These are phyloP conservation scores for Ferdinandea cuprea DNA, from an alignment of 2,888 invertebrate species.

Conservation along the genomic window DNA sequence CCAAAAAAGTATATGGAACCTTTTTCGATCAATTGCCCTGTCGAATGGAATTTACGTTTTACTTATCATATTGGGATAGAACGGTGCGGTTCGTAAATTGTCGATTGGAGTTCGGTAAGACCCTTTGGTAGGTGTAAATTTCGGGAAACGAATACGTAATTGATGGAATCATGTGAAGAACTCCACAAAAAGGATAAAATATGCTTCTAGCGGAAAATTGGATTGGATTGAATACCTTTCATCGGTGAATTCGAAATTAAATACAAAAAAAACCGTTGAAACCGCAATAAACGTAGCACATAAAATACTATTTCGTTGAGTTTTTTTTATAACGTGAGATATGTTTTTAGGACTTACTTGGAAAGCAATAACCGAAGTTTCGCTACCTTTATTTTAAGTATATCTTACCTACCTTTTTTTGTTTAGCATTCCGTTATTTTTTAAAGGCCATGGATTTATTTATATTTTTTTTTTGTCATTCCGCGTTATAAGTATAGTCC, in stretches of 20 bases:
- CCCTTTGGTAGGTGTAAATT: slow-evolving; percentile 69
- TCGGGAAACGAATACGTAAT: slow-evolving; percentile 71
- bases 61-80: slow-evolving; percentile 68
- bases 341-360: slow-evolving; percentile 19
- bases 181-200: slow-evolving; percentile 67
- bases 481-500: too few relatives aligned
- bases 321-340: slow-evolving; percentile 31
- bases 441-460: too few relatives aligned
- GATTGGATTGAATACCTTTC: slow-evolving; percentile 74
- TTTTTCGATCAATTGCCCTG: slow-evolving; percentile 74
- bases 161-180: slow-evolving; percentile 72
- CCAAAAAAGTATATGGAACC: slow-evolving; percentile 66
- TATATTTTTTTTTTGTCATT: too few relatives aligned
- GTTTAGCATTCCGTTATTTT: neutral
- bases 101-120: slow-evolving; percentile 38
- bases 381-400: neutral
- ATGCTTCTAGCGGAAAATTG: slow-evolving; percentile 71
- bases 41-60: slow-evolving; percentile 73
- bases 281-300: slow-evolving; percentile 35
- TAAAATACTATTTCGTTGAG: slow-evolving; percentile 34
- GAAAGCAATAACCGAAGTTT: slow-evolving; percentile 11
- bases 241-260: slow-evolving; percentile 69
- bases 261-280: slow-evolving; percentile 21
- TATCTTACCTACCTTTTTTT: neutral
- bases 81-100: slow-evolving; percentile 50